Evolutionary conservation across 1,140 invertebrate genomes (phyloP).

Genomic region (Drosophila paulistorum): DNA sequence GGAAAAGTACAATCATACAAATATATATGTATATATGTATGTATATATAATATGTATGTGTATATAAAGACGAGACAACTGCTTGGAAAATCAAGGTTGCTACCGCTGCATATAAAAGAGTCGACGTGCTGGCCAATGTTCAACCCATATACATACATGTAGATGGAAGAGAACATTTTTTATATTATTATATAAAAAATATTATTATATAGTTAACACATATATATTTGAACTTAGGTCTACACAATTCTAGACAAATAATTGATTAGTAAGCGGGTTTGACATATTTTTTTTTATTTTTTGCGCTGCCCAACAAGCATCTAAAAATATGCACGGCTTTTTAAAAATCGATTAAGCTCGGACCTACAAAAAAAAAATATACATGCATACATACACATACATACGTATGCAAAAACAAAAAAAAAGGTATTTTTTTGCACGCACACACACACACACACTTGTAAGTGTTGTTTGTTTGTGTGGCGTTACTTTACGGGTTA

Average conservation of each 20-base stretch:
- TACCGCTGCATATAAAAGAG: constrained; percentile 4
- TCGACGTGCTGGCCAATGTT: constrained; percentile 1
- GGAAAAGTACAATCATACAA: not conserved
- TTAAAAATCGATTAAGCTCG: constrained; percentile 24
- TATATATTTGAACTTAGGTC: constrained; percentile 6
- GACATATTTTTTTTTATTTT: not conserved
- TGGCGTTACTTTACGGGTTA: constrained; percentile 7
- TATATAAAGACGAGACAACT: not conserved
- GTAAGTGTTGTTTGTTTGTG: not conserved
- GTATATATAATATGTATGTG: not conserved
- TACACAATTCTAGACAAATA: constrained; percentile 21
- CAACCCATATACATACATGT: not conserved
- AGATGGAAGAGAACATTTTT: not conserved
- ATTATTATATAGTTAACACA: not conserved
- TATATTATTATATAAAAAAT: not conserved
- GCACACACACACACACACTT: not conserved
- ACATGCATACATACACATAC: not conserved
- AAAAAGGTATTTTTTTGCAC: constrained; percentile 6
- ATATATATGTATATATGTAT: no score
- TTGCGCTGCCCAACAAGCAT: constrained; percentile 9
- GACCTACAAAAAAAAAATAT: constrained; percentile 13
- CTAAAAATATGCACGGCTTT: constrained; percentile 31
- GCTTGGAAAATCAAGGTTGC: constrained; percentile 28
- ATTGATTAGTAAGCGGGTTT: constrained; percentile 29
- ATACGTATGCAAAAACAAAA: no score